Evolutionary conservation across 2,888 invertebrate genomes (phyloP).

Genomic region (Sceliomorpha sp.): DNA sequence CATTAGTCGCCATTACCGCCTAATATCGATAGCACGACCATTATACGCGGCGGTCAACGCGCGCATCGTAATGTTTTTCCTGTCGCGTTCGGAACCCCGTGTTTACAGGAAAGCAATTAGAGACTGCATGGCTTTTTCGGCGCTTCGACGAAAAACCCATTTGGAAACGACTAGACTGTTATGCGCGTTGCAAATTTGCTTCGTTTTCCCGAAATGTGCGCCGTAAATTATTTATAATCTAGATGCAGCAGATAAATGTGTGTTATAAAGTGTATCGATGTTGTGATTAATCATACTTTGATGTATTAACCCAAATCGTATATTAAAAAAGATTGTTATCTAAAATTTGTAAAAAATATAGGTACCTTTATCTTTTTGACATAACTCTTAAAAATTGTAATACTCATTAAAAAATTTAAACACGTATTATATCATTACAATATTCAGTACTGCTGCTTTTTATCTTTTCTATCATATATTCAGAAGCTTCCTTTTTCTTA

Average conservation of each 20-base stretch:
- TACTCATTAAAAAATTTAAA: too few relatives aligned
- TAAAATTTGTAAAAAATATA: too few relatives aligned
- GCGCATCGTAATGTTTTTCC: slow-evolving; percentile 9
- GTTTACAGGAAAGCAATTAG: slow-evolving; percentile 14
- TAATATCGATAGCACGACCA: slow-evolving; percentile 21
- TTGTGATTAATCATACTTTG: slow-evolving; percentile 1
- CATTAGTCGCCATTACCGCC: slow-evolving; percentile 36
- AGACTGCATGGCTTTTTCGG: slow-evolving; percentile 2
- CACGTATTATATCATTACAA: too few relatives aligned
- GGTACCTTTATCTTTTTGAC: too few relatives aligned
- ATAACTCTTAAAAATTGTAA: too few relatives aligned
- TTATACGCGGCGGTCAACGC: slow-evolving; percentile 2
- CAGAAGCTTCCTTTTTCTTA: too few relatives aligned
- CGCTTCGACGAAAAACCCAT: slow-evolving; percentile 1
- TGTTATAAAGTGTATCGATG: slow-evolving; percentile 7
- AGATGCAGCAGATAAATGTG: slow-evolving; percentile 19
- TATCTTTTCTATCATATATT: too few relatives aligned
- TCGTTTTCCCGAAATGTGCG: slow-evolving; percentile 9
- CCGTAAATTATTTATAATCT: slow-evolving; percentile 19
- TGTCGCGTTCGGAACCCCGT: slow-evolving; percentile 3
- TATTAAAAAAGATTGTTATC: too few relatives aligned
- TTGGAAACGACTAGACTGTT: background rate
- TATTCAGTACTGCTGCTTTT: too few relatives aligned
- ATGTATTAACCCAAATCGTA: too few relatives aligned
- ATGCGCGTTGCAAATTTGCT: slow-evolving; percentile 3